phyloP scores from a whole-genome alignment of 2,888 invertebrate genomes.

The Tinea semifulvella region DNA sequence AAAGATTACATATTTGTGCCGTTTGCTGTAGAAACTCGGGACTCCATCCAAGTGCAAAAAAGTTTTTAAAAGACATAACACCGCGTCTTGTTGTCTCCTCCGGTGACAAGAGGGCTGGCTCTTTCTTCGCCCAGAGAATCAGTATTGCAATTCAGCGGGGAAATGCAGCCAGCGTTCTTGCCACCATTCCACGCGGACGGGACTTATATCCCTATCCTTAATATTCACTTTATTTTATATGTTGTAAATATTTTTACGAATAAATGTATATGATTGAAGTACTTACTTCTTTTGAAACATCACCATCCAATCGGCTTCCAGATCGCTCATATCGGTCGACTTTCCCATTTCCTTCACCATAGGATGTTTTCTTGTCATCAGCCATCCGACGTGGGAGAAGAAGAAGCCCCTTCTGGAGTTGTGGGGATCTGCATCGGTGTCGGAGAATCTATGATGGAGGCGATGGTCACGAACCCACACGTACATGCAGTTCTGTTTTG shows the following conservation, averaged over 20 bases:
- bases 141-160: too few species aligned
- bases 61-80: too few species aligned
- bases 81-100: too few species aligned
- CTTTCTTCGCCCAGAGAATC: too few species aligned
- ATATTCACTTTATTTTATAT: too few species aligned
- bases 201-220: too few species aligned
- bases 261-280: neutral
- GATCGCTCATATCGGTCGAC: conserved; percentile 71
- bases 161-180: too few species aligned
- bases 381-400: conserved; percentile 83
- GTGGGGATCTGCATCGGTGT: conserved; percentile 72
- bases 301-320: conserved; percentile 69
- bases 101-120: too few species aligned
- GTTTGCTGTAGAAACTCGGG: too few species aligned
- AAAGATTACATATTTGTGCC: too few species aligned
- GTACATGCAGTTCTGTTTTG: conserved; percentile 68
- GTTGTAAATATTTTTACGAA: neutral
- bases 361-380: conserved; percentile 75
- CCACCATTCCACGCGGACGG: too few species aligned
- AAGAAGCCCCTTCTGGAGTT: conserved; percentile 77
- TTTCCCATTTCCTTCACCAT: conserved; percentile 67
- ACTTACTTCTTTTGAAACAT: conserved; percentile 72
- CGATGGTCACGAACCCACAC: conserved; percentile 76
- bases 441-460: conserved; percentile 72
- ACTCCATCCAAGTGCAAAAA: too few species aligned